A percentile compares a stretch with the other conserved stretches of the same genome.
phyloP scores from a whole-genome alignment of 1,140 invertebrate genomes.

The Ips typographus region DNA sequence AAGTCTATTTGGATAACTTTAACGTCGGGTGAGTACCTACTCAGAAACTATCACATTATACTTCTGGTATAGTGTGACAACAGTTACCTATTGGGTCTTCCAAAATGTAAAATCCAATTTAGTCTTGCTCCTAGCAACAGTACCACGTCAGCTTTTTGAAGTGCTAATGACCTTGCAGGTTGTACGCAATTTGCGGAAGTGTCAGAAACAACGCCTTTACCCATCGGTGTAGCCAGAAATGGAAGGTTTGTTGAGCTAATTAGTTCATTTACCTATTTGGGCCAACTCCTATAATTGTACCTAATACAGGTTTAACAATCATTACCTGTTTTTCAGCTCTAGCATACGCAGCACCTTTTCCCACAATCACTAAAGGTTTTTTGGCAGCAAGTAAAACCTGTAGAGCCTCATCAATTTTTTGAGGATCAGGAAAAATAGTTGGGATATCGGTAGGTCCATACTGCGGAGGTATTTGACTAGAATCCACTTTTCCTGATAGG shows the following conservation, averaged over 20 bases:
- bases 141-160: constrained; percentile 86
- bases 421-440: constrained; percentile 65
- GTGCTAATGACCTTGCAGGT: constrained; percentile 80
- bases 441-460: constrained; percentile 64
- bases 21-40: constrained; percentile 74
- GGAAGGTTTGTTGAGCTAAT: constrained; percentile 75
- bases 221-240: constrained; percentile 94
- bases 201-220: constrained; percentile 92
- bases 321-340: constrained; percentile 70
- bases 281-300: background rate
- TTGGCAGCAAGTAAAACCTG: constrained; percentile 70
- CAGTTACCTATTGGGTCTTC: constrained; percentile 65
- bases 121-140: constrained; percentile 86
- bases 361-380: constrained; percentile 86
- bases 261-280: constrained; percentile 55
- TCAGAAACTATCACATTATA: no score
- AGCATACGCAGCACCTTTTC: constrained; percentile 89
- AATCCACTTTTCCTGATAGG: constrained; percentile 45
- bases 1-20: constrained; percentile 94
- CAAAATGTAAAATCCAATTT: constrained; percentile 99
- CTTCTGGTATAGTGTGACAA: background rate
- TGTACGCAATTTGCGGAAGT: constrained; percentile 74
- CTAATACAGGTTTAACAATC: constrained; percentile 28
- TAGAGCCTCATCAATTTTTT: constrained; percentile 67
- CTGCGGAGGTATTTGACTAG: constrained; percentile 51